These are phyloP conservation scores for Chiloscyllium plagiosum DNA, from an alignment of 2,113 vertebrate genomes.

Conservation along the genomic window DNA sequence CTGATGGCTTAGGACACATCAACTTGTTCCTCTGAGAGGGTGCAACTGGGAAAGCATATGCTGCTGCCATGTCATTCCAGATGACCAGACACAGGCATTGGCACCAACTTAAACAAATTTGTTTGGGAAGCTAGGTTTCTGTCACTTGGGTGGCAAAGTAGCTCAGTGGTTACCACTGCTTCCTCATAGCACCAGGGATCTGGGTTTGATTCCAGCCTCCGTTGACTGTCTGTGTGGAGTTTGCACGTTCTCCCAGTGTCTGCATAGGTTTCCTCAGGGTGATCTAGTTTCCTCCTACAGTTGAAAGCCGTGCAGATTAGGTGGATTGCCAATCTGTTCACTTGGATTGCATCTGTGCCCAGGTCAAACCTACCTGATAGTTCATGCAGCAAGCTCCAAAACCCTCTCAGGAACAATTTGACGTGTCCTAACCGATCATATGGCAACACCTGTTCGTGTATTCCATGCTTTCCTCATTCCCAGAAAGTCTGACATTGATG, in stretches of 20 bases:
- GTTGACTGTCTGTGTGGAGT: no score
- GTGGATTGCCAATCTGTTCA: no score
- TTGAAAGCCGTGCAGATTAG: no score
- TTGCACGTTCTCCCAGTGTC: no score
- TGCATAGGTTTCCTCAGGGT: no score
- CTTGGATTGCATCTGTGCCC: no score
- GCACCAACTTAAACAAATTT: not conserved
- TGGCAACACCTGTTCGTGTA: not conserved
- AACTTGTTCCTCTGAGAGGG: not conserved
- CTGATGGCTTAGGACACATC: not conserved
- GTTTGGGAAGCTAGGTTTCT: not conserved
- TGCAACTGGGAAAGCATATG: not conserved
- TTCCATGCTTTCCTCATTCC: not conserved
- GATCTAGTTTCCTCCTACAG: no score
- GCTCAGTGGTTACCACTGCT: no score
- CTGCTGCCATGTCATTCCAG: not conserved
- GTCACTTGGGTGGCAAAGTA: not conserved
- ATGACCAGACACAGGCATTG: not conserved
- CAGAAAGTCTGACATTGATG: not conserved
- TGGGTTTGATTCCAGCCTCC: no score
- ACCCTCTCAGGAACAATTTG: not conserved
- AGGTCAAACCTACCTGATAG: no score
- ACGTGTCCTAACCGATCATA: not conserved
- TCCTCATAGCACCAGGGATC: no score
- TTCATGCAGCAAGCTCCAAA: no score